Evolutionary conservation across 2,888 invertebrate genomes (phyloP), one percentile per base, ranked within the genome.

Genomic region (Cephus runcator): DNA sequence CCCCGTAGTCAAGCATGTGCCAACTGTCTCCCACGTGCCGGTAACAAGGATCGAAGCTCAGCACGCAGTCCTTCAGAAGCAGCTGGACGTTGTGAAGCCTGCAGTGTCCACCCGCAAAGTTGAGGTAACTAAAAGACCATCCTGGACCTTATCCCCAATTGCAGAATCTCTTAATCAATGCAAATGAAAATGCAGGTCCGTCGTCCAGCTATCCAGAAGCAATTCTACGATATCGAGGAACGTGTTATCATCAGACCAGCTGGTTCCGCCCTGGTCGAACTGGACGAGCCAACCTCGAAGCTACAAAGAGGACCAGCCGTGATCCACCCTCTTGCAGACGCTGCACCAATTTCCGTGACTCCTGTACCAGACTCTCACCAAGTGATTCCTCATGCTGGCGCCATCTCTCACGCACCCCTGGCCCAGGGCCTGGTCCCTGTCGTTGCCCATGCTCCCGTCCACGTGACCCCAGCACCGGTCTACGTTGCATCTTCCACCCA

Each of bases 221-320:
- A 94, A 86, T 94, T 94, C 88, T 94, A 94, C 88, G 94, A 94
- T 84, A 93, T 94, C 82, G 94, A 94, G 85, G 94, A 94, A 84
- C 92, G 93, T 74, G 93, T 94, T 34, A 91, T 94, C 31, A 92
- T 94, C 73, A 93, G 94, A 35, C 94, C 94, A 0, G 94, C 93
- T 6, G 94, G 94, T 36, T 94, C 93, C 12, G 93, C 94, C 36
- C 92, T 94, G 6, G 92, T 94, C 0, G 94, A 94, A 83, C 90
- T 94, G 15, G 93, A 94, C 81, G 93, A 93, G 81, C 94, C 94
- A 0, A 92, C 93, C 31, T 93, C 94, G 15, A 94, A 94, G 85
- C 92, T 92, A 40, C 93, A 93, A 73, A 92, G 92, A 82, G 93
- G 93, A 83, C 92, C 92, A 56, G 90, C 92, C 34, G 87, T 92